phyloP scores from a whole-genome alignment of 2,888 invertebrate species.

The Tetrapedia diversipes region DNA sequence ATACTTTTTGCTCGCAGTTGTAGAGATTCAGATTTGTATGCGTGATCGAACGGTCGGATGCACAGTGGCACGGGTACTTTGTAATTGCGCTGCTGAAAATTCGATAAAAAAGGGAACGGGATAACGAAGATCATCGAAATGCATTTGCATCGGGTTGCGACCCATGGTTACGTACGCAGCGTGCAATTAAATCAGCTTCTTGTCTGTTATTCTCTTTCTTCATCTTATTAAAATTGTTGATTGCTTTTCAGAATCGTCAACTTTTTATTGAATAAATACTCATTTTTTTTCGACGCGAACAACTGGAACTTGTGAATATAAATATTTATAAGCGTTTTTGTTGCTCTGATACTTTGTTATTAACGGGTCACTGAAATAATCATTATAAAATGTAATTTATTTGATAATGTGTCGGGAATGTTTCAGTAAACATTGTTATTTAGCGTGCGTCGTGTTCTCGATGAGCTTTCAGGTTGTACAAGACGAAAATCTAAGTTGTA shows the following conservation, averaged over 20 bases:
- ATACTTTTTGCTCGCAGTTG: no score
- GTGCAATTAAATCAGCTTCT: neutral
- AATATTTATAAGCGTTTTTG: neutral
- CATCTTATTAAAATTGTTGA: neutral
- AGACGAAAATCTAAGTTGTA: neutral
- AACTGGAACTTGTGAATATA: no score
- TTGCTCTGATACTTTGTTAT: neutral
- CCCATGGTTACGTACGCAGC: neutral
- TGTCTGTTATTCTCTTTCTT: neutral
- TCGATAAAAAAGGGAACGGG: no score
- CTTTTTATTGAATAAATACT: no score
- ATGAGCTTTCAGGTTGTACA: neutral
- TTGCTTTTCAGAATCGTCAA: neutral
- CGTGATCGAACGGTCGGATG: no score
- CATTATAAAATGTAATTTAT: neutral
- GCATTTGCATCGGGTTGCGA: constrained; percentile 5
- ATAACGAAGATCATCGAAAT: neutral
- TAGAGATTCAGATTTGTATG: no score
- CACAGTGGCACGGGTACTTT: no score
- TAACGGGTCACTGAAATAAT: constrained; percentile 5
- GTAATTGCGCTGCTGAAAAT: no score
- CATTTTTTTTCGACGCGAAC: neutral
- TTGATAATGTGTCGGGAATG: constrained; percentile 9
- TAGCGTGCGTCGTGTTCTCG: neutral
- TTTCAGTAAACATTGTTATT: neutral